Evolutionary conservation across 2,797 vertebrate genomes (phyloP), one percentile per base, ranked within the genome.

Genomic region (Sciurus vulgaris): DNA sequence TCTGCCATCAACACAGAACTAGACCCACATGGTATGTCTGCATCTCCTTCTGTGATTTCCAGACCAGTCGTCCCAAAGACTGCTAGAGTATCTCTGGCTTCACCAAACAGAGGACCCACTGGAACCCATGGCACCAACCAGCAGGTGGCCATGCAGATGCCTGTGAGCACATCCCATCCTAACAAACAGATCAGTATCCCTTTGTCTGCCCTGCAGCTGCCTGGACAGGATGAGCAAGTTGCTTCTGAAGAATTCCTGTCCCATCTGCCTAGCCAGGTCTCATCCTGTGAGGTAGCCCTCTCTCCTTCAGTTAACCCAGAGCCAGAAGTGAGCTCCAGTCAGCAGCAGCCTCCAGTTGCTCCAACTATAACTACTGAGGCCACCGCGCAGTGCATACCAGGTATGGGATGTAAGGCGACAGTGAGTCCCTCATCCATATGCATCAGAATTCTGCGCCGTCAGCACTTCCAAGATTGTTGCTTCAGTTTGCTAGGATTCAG

Each of bases 261-360:
- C 0, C 98, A 98, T 0, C 74, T 98, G 17, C 96, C 97, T 0
- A 98, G 98, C 87, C 97, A 98, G 56, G 95, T 97, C 28, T 95
- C 98, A 0, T 98, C 98, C 0, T 96, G 97, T 3, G 99, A 99
- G 61, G 84, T 94, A 35, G 98, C 98, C 0, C 30, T 98, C 20
- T 99, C 99, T 0, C 98, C 98, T 18, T 98, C 97, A 0, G 96
- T 98, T 94, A 98, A 98, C 41, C n/a, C 98, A 0, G 99, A 99
- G 93, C 99, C 99, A 0, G 99, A 99, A 98, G 99, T 99, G 97
- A 99, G 98, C 97, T 99, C 99, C 95, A 99, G 99, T 94, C 99
- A 99, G 96, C 99, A 99, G 93, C 99, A 99, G 94, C 97, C 98
- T 77, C 98, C 95, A 1, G 63, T 97, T 0, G 94, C 86, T 18